Conservation (phyloP, 1,140 invertebrate species). For the Trichogramma pretiosum region DNA sequence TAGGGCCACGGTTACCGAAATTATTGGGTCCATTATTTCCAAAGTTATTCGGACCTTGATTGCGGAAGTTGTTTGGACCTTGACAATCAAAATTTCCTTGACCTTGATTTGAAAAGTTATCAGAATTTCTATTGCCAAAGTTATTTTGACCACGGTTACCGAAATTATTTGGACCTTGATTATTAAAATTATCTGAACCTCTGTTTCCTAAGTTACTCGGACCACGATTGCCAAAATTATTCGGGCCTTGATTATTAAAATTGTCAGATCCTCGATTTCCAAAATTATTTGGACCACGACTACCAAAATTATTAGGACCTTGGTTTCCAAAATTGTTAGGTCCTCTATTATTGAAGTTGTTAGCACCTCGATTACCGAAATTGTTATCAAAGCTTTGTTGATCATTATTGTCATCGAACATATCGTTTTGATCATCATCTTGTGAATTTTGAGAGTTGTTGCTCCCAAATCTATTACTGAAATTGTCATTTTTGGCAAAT, state of each 20-base stretch:
- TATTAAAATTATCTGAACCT: not conserved
- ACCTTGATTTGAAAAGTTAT: slow-evolving; percentile 12
- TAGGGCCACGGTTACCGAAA: slow-evolving; percentile 13
- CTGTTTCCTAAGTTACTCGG: not conserved
- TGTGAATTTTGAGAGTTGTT: slow-evolving; percentile 3
- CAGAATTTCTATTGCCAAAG: slow-evolving; percentile 20
- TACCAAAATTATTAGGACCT: slow-evolving; percentile 19
- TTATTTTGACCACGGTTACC: slow-evolving; percentile 15
- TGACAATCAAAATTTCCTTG: not conserved
- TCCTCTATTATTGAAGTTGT: slow-evolving; percentile 12
- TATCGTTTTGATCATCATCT: not conserved
- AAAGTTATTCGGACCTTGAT: slow-evolving; percentile 3
- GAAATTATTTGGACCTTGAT: not conserved
- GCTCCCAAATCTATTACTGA: slow-evolving; percentile 4
- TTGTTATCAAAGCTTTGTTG: slow-evolving; percentile 12
- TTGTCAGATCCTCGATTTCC: slow-evolving; percentile 7
- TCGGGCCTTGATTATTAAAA: slow-evolving; percentile 7
- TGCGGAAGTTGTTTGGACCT: not conserved
- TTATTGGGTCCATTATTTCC: slow-evolving; percentile 8
- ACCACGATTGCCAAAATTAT: slow-evolving; percentile 9
- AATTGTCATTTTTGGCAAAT: slow-evolving; percentile 32
- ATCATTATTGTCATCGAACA: not conserved
- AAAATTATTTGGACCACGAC: slow-evolving; percentile 5
- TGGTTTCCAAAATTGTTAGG: slow-evolving; percentile 13
- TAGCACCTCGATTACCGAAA: slow-evolving; percentile 13